Percentiles rank a stretch among this genome's conserved stretches.
phyloP scores from a whole-genome alignment of 2,797 vertebrate species.

The Myripristis murdjan region DNA sequence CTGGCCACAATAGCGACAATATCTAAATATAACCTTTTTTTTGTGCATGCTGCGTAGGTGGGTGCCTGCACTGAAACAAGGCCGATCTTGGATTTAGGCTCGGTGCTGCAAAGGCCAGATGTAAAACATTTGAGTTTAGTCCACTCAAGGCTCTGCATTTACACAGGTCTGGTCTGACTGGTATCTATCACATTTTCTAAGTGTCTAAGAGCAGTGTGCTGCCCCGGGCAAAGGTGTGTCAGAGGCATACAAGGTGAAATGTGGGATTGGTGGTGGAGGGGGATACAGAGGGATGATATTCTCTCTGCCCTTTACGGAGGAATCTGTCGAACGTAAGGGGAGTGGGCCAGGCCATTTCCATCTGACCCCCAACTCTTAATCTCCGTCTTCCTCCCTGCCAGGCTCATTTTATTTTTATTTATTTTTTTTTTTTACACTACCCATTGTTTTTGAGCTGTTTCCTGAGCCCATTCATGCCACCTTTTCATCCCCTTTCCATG shows the following conservation, averaged over 20 bases:
- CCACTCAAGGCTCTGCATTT: too few species aligned
- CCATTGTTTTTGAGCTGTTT: background rate
- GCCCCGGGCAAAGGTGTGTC: too few species aligned
- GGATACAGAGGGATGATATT: constrained; percentile 13
- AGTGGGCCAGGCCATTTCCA: constrained; percentile 34
- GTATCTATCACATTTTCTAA: background rate
- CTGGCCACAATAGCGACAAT: background rate
- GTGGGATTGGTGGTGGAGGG: background rate
- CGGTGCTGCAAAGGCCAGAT: background rate
- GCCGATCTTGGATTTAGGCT: background rate
- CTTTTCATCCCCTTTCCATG: background rate
- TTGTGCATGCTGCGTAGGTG: background rate
- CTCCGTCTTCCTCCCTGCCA: background rate
- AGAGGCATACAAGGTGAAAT: background rate
- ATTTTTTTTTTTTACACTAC: background rate
- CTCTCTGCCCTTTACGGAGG: constrained; percentile 64
- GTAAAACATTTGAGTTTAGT: too few species aligned
- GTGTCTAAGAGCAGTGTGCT: background rate
- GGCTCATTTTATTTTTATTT: too few species aligned
- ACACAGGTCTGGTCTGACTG: constrained; percentile 26
- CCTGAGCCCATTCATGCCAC: background rate
- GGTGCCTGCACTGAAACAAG: background rate
- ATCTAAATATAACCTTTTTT: background rate
- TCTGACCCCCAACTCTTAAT: constrained; percentile 33
- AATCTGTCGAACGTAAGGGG: constrained; percentile 52